Evolutionary conservation across 35 echinoderm and acorn worm species (phyloP).

Genomic region (Stichopus chloronotus): DNA sequence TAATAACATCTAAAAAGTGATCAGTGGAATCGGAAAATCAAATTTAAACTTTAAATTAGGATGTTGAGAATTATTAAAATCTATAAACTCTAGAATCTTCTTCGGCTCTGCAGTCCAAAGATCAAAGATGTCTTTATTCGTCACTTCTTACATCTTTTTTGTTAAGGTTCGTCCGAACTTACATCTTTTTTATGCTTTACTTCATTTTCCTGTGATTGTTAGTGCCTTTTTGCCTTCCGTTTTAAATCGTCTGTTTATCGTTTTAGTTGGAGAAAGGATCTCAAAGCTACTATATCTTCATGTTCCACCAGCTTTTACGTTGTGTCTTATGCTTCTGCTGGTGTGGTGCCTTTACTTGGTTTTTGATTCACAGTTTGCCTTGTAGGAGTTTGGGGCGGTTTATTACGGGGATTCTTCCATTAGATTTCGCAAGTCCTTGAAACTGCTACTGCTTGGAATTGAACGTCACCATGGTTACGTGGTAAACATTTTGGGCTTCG

Average conservation of each 20-base stretch:
- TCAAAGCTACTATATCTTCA: too few relatives aligned
- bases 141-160: too few relatives aligned
- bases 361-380: constrained; percentile 31
- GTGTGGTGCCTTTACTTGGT: too few relatives aligned
- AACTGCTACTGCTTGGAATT: constrained; percentile 46
- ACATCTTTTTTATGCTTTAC: too few relatives aligned
- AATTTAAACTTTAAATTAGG: background rate
- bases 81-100: background rate
- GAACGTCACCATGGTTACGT: constrained; percentile 70
- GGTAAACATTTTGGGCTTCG: constrained; percentile 53
- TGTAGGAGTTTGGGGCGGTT: constrained; percentile 75
- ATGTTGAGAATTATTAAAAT: background rate
- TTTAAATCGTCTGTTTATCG: too few relatives aligned
- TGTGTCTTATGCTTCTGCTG: too few relatives aligned
- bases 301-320: too few relatives aligned
- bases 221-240: too few relatives aligned
- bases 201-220: too few relatives aligned
- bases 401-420: constrained; percentile 79
- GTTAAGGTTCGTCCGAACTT: too few relatives aligned
- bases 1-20: constrained; percentile 1
- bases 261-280: too few relatives aligned
- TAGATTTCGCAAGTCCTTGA: constrained; percentile 54
- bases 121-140: background rate
- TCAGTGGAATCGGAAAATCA: background rate
- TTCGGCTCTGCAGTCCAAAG: background rate